phyloP scores from a whole-genome alignment of 37 sponge, comb jelly and placozoan species.

The Haliclona indistincta region DNA sequence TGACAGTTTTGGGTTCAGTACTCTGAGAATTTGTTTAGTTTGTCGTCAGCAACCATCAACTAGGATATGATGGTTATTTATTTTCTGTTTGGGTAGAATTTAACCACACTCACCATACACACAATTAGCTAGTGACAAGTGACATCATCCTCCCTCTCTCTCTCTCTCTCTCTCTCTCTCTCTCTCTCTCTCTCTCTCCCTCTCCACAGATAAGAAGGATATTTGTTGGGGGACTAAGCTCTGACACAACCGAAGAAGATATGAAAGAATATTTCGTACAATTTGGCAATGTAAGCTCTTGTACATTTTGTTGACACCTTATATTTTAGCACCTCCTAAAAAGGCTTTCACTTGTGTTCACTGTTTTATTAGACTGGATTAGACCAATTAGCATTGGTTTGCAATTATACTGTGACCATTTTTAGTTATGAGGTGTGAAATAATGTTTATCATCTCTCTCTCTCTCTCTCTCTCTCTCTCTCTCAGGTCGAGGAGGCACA shows the following conservation, averaged over 20 bases:
- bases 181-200: conserved; percentile 11
- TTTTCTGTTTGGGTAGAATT: no score
- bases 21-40: no score
- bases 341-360: no score
- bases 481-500: conserved; percentile 70
- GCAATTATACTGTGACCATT: not conserved
- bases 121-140: not conserved
- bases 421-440: no score
- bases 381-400: not conserved
- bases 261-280: conserved; percentile 74
- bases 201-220: conserved; percentile 45
- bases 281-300: conserved; percentile 75
- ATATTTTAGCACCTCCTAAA: not conserved
- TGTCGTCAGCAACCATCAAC: no score
- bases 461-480: not conserved
- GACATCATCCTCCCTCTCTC: not conserved
- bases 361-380: no score
- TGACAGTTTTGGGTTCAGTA: no score
- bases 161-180: conserved; percentile 13
- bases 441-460: not conserved
- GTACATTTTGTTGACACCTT: not conserved
- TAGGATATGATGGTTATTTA: no score
- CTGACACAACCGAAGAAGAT: conserved; percentile 86
- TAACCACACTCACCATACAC: no score
- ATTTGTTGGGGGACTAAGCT: conserved; percentile 81